phyloP scores from a whole-genome alignment of 2,888 invertebrate genomes.

The Odontocolon sp. region DNA sequence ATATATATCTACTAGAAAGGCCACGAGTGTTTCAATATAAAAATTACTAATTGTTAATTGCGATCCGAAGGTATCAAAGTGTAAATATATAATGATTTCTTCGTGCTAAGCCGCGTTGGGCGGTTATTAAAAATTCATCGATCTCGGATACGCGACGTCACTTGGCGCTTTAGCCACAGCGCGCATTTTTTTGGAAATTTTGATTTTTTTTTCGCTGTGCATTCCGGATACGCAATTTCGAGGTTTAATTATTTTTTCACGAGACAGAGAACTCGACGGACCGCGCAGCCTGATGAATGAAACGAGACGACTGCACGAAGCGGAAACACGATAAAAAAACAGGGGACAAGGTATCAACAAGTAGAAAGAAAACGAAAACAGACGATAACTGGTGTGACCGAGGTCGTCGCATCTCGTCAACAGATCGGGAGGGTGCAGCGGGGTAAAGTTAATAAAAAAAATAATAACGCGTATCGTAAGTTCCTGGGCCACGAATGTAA shows the following conservation, averaged over 20 bases:
- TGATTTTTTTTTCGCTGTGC: not conserved
- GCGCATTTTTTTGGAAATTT: not conserved
- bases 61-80: slow-evolving; percentile 62
- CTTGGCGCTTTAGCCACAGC: slow-evolving; percentile 17
- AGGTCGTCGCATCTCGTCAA: slow-evolving; percentile 10
- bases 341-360: slow-evolving; percentile 6
- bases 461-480: slow-evolving; percentile 25
- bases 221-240: not conserved
- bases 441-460: not conserved
- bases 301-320: slow-evolving; percentile 6
- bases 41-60: slow-evolving; percentile 74
- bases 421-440: slow-evolving; percentile 27
- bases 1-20: slow-evolving; percentile 72
- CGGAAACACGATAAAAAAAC: slow-evolving; percentile 18
- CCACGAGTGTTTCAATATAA: slow-evolving; percentile 78
- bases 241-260: slow-evolving; percentile 8
- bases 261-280: slow-evolving; percentile 13
- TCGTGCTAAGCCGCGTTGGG: slow-evolving; percentile 50
- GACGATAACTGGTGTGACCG: slow-evolving; percentile 8
- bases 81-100: slow-evolving; percentile 60
- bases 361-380: slow-evolving; percentile 10
- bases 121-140: slow-evolving; percentile 46
- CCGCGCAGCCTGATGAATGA: slow-evolving; percentile 14
- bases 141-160: not conserved
- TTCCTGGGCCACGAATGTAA: slow-evolving; percentile 46